A percentile compares a stretch with the other conserved stretches of the same genome.
These are phyloP conservation scores for Drosophila kepulauana DNA, from an alignment of 1,140 invertebrate genomes.

Conservation along the genomic window DNA sequence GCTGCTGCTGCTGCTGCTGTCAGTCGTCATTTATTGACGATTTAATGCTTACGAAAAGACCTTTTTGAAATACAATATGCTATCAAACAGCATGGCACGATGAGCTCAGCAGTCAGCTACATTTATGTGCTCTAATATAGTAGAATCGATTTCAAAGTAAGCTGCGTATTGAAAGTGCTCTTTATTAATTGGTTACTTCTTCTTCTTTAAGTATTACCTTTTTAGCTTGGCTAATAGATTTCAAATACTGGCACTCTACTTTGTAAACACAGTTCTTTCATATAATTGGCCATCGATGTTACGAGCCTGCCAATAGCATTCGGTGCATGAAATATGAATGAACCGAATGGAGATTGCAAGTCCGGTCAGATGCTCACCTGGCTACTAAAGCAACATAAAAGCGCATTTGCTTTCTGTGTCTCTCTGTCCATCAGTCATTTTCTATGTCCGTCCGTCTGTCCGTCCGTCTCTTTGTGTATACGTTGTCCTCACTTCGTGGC, in stretches of 20 bases:
- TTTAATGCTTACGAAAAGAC: constrained; percentile 31
- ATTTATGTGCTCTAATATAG: no score
- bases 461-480: constrained; percentile 17
- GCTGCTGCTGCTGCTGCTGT: constrained; percentile 9
- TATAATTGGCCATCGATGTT: constrained; percentile 28
- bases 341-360: constrained; percentile 22
- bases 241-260: no score
- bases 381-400: constrained; percentile 3
- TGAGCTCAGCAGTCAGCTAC: not conserved
- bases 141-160: not conserved
- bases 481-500: constrained; percentile 19
- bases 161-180: no score
- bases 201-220: no score
- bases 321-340: constrained; percentile 57
- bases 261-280: no score
- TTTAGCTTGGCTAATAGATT: no score
- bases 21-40: constrained; percentile 57
- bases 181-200: no score
- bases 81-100: not conserved
- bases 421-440: constrained; percentile 46
- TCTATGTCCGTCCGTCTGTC: constrained; percentile 18
- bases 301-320: constrained; percentile 57
- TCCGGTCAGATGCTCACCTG: constrained; percentile 34
- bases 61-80: not conserved
- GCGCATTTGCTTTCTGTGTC: constrained; percentile 38